Percentiles rank a stretch among this genome's conserved stretches.
Conservation (phyloP, 2,113 vertebrate genomes). For the Balaeniceps rex region DNA sequence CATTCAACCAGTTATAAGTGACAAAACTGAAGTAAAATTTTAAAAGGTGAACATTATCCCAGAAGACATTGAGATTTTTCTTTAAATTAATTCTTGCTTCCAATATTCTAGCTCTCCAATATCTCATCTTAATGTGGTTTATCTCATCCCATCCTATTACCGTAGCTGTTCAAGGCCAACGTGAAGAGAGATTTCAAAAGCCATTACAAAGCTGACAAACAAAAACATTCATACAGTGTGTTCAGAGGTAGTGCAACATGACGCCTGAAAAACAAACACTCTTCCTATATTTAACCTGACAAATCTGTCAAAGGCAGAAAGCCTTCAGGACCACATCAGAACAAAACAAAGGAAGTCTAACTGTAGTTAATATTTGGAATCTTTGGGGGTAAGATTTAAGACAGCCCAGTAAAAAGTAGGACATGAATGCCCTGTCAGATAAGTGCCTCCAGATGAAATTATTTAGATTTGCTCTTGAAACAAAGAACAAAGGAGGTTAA, state of each 20-base stretch:
- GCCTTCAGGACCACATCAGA: not conserved
- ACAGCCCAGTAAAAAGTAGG: not conserved
- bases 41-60: not conserved
- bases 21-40: not conserved
- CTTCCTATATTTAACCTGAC: not conserved
- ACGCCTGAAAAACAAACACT: not conserved
- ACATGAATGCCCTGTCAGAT: not conserved
- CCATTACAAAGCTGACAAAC: not conserved
- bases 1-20: not conserved
- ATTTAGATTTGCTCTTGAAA: conserved; percentile 7
- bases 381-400: not conserved
- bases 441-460: not conserved
- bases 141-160: not conserved
- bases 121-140: not conserved
- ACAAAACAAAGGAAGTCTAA: not conserved
- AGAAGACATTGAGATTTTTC: not conserved
- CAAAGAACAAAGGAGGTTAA: not conserved
- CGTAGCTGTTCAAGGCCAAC: not conserved
- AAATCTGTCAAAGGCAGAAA: not conserved
- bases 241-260: not conserved
- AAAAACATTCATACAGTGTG: not conserved
- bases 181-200: not conserved
- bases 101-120: not conserved
- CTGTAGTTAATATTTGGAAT: not conserved
- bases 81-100: not conserved